Evolutionary conservation across 2,113 vertebrate species (phyloP).

Genomic region (Misgurnus mizolepis): DNA sequence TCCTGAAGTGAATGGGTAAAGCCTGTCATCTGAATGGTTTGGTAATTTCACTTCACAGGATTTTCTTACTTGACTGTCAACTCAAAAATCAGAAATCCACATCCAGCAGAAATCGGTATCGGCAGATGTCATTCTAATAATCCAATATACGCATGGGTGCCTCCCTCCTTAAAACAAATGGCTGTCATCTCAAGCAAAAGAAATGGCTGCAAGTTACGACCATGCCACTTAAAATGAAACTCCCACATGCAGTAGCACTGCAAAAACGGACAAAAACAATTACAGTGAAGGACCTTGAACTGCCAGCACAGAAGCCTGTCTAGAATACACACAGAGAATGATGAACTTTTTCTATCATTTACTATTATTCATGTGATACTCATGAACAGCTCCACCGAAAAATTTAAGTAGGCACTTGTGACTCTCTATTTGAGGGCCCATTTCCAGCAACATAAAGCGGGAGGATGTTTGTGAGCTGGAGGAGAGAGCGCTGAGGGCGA

Average conservation of each 20-base stretch:
- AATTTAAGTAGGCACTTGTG: background rate
- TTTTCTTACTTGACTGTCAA: too few relatives aligned
- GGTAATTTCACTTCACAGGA: too few relatives aligned
- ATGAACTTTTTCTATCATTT: background rate
- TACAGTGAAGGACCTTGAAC: conserved; percentile 33
- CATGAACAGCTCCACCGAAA: background rate
- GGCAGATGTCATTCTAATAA: too few relatives aligned
- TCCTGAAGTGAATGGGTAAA: too few relatives aligned
- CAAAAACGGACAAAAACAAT: conserved; percentile 3
- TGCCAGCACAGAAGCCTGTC: background rate
- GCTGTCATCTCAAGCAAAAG: too few relatives aligned
- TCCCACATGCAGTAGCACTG: background rate
- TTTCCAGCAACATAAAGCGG: conserved; percentile 18
- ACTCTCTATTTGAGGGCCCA: conserved; percentile 4
- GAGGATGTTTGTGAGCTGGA: background rate
- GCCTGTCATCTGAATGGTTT: too few relatives aligned
- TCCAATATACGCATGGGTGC: too few relatives aligned
- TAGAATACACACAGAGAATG: background rate
- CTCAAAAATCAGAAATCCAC: too few relatives aligned
- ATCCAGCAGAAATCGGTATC: too few relatives aligned
- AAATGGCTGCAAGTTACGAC: too few relatives aligned
- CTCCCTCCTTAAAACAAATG: too few relatives aligned
- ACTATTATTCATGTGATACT: background rate
- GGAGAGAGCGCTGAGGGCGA: background rate
- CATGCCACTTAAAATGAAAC: background rate